Evolutionary conservation across 2,113 vertebrate species (phyloP), one percentile per base, ranked within the genome.

Genomic region (Lontra canadensis): DNA sequence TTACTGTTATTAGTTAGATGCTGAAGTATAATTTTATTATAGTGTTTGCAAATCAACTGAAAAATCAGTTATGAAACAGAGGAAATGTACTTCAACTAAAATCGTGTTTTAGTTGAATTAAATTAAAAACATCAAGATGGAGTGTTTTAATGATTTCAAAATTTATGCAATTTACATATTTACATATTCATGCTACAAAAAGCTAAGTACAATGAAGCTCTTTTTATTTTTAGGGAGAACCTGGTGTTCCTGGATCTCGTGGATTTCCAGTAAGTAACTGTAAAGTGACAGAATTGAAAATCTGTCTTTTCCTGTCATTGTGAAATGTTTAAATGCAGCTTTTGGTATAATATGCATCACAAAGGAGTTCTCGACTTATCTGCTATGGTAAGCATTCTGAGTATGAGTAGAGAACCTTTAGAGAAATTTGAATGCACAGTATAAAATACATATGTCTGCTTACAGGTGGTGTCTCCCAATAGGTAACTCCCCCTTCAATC

Each of bases 191-290:
- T 96, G 12, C 7, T 82, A 31, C 25, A 17, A 39, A 89, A 88
- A 87, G 14, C 55, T n/a, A 93, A 96, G 73, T 85, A 69, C 42
- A 96, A 9, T 88, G 52, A 96, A 88, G 20, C 25, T 95, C 31
- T 97, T 97, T 96, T 95, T 97, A 89, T 97, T 97, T 97, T 98
- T 96, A 99, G 99, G 99, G 99, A 92, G 99, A 99, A 98, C 99
- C 99, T 97, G 99, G 99, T 63, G 98, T 98, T 47, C 82, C 99
- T 82, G 99, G 99, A 98, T 98, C 99, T 96, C 99, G 99, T 97
- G 99, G 99, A 98, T 95, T 98, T 98, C 98, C 99, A 63, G 99
- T 99, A 98, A 99, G 99, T 99, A 92, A 93, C 26, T 84, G 7
- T 29, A 29, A 79, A 23, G 2, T 15, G 29, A 65, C 14, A 88